Evolutionary conservation across 2,113 vertebrate species (phyloP).

Genomic region (Saguinus imperator): DNA sequence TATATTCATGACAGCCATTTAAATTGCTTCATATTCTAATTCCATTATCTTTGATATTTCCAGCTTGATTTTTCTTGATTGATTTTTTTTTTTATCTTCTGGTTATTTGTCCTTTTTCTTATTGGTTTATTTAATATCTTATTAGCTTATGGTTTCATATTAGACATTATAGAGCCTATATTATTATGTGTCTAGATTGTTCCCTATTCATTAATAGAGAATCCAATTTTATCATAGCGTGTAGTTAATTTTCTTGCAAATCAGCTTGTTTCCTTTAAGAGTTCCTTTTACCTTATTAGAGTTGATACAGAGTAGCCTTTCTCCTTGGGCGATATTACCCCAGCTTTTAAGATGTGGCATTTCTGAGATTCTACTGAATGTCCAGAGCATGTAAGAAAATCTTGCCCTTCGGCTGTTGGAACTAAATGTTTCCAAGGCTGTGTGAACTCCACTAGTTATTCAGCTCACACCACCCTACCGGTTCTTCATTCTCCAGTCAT

Average conservation of each 20-base stretch:
- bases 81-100: neutral
- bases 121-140: neutral
- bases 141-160: neutral
- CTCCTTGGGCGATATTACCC: neutral
- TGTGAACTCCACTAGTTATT: neutral
- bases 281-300: neutral
- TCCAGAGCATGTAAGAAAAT: neutral
- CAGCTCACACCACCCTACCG: neutral
- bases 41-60: neutral
- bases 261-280: neutral
- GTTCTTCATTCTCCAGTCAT: neutral
- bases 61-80: neutral
- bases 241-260: neutral
- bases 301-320: neutral
- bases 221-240: neutral
- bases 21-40: neutral
- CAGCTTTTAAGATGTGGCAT: neutral
- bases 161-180: neutral
- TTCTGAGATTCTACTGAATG: neutral
- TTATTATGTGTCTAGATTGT: neutral
- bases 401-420: neutral
- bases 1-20: neutral
- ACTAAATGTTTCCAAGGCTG: neutral
- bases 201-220: no score
- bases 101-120: neutral